Percentiles rank a stretch among this genome's conserved stretches.
These are phyloP conservation scores for Notarius lentiginosus DNA, from an alignment of 2,113 vertebrate genomes.

Conservation along the genomic window DNA sequence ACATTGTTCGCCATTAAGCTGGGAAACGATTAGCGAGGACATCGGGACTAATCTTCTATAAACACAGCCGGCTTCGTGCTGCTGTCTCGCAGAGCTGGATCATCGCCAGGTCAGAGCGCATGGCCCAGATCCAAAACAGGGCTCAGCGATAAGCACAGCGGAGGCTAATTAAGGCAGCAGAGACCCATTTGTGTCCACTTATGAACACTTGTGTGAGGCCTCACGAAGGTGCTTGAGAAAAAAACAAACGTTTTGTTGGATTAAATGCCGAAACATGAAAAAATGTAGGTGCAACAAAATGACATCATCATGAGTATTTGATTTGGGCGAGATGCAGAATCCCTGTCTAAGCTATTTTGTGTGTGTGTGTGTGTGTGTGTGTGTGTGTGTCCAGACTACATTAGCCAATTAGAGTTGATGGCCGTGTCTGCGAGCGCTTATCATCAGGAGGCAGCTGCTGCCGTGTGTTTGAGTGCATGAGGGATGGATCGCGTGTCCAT, in stretches of 20 bases:
- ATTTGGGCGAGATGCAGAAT: neutral
- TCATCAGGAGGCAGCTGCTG: constrained; percentile 73
- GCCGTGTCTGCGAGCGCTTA: constrained; percentile 68
- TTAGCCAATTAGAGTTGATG: constrained; percentile 55
- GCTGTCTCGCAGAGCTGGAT: constrained; percentile 61
- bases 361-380: neutral
- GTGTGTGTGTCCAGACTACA: constrained; percentile 44
- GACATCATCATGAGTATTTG: neutral
- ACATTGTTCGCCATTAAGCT: constrained; percentile 72
- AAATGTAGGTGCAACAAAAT: neutral
- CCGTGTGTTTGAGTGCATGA: constrained; percentile 41
- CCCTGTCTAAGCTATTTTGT: constrained; percentile 21
- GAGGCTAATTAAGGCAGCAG: constrained; percentile 68
- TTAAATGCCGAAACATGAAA: neutral
- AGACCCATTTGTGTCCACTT: constrained; percentile 67
- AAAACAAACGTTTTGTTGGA: neutral
- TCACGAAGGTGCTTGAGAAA: neutral
- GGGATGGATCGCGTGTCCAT: constrained; percentile 49
- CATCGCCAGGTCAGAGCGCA: constrained; percentile 64
- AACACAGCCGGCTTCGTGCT: constrained; percentile 64
- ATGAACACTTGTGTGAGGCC: constrained; percentile 28
- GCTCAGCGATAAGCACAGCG: constrained; percentile 70
- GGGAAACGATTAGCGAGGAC: constrained; percentile 60
- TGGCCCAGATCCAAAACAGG: constrained; percentile 66
- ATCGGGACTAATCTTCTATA: constrained; percentile 68